A percentile compares a stretch with the other conserved stretches of the same genome.
These are phyloP conservation scores for Arothron firmamentum DNA, from an alignment of 2,113 vertebrate species.

Conservation along the genomic window DNA sequence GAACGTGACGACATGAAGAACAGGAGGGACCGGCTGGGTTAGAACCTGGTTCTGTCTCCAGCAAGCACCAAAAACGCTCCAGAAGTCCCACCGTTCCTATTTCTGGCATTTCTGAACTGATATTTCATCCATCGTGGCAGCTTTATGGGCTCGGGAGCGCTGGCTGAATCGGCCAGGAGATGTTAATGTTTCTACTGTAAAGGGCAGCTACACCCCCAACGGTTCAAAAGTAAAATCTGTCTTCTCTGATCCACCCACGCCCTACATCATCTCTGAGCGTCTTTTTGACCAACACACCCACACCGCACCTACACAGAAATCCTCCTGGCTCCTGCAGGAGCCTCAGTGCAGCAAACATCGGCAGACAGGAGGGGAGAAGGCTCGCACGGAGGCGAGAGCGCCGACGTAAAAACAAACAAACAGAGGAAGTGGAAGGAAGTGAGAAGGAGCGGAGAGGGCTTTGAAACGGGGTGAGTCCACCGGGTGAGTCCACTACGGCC, in stretches of 20 bases:
- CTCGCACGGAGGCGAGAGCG: not conserved
- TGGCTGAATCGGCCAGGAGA: conserved; percentile 8
- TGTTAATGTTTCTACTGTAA: conserved; percentile 20
- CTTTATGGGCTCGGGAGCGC: not conserved
- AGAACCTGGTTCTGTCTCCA: too few species aligned
- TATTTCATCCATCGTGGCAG: conserved; percentile 1
- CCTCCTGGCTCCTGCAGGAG: conserved; percentile 1
- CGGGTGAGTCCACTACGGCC: conserved; percentile 34
- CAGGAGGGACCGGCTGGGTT: not conserved
- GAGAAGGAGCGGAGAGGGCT: conserved; percentile 2
- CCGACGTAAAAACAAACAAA: conserved; percentile 12
- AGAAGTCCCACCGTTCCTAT: too few species aligned
- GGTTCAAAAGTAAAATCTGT: conserved; percentile 35
- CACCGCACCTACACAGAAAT: conserved; percentile 29
- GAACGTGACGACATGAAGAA: not conserved
- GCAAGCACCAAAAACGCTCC: too few species aligned
- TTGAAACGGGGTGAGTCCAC: conserved; percentile 31
- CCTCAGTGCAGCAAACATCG: conserved; percentile 14
- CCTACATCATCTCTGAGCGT: conserved; percentile 23
- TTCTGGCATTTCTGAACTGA: too few species aligned
- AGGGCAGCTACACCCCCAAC: conserved; percentile 32
- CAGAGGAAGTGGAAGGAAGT: conserved; percentile 3
- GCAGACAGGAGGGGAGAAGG: conserved; percentile 10
- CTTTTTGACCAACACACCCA: conserved; percentile 46
- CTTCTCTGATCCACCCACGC: conserved; percentile 45